phyloP scores from a whole-genome alignment of 2,797 vertebrate species.

The Bradypodion pumilum region DNA sequence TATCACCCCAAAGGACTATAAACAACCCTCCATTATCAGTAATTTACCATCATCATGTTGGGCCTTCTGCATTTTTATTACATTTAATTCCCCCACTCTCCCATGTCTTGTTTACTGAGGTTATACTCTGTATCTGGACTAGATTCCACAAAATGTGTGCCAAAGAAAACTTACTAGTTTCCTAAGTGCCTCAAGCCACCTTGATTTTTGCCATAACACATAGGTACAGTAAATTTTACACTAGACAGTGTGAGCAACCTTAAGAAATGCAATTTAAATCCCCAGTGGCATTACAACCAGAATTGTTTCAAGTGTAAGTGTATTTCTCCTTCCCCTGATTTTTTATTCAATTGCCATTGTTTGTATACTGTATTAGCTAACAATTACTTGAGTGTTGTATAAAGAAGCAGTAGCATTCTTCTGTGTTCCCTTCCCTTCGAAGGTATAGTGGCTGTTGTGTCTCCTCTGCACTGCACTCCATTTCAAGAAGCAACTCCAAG shows the following conservation, averaged over 20 bases:
- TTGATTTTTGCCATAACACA: neutral
- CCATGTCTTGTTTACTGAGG: too few species aligned
- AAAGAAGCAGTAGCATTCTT: neutral
- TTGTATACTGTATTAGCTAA: neutral
- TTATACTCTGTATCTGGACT: too few species aligned
- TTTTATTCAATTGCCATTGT: conserved; percentile 16
- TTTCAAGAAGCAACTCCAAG: conserved; percentile 18
- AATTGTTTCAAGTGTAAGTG: neutral
- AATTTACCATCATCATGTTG: too few species aligned
- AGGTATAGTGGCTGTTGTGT: conserved; percentile 75
- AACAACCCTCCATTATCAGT: too few species aligned
- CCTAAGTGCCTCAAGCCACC: too few species aligned
- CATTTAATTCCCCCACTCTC: neutral
- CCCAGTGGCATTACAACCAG: neutral
- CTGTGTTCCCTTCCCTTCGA: neutral
- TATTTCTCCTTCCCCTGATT: neutral
- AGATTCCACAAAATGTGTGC: too few species aligned
- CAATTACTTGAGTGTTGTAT: neutral
- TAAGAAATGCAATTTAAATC: neutral
- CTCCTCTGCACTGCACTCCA: conserved; percentile 72
- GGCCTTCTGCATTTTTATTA: too few species aligned
- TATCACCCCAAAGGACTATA: too few species aligned
- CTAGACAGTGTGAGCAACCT: neutral
- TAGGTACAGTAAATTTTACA: neutral
- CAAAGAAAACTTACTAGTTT: too few species aligned